phyloP scores from a whole-genome alignment of 2,888 invertebrate genomes.

The Microchrysa polita region DNA sequence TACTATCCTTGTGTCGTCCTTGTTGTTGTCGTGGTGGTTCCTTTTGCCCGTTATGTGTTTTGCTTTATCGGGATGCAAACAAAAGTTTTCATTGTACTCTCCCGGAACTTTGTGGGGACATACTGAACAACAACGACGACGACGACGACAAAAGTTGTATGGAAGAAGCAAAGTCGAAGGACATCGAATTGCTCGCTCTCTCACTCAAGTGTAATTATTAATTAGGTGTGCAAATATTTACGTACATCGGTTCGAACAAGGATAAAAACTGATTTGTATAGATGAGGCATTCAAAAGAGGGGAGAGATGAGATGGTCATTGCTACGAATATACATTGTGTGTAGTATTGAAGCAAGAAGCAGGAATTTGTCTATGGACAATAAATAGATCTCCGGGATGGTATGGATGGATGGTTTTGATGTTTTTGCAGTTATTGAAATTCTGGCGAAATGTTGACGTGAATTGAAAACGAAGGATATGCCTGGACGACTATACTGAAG shows the following conservation, averaged over 20 bases:
- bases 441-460: not conserved
- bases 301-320: slow-evolving; percentile 5
- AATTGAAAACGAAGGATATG: not conserved
- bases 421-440: not conserved
- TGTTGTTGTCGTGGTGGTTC: slow-evolving; percentile 13
- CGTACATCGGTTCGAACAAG: slow-evolving; percentile 51
- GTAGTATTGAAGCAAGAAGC: no score
- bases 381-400: not conserved
- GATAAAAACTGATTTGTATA: slow-evolving; percentile 35
- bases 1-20: no score
- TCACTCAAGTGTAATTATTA: slow-evolving; percentile 57
- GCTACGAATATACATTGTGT: no score
- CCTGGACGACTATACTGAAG: no score
- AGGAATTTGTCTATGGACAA: not conserved
- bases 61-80: slow-evolving; percentile 42
- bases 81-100: slow-evolving; percentile 23
- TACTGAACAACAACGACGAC: no score
- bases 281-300: no score
- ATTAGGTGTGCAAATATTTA: slow-evolving; percentile 60
- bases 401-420: no score
- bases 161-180: no score
- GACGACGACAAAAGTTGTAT: slow-evolving; percentile 13
- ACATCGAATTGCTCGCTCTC: slow-evolving; percentile 30
- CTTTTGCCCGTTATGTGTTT: slow-evolving; percentile 16
- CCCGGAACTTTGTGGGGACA: no score